Evolutionary conservation across 2,888 invertebrate genomes (phyloP), one percentile per base, ranked within the genome.

Genomic region (Petrolisthes manimaculis): DNA sequence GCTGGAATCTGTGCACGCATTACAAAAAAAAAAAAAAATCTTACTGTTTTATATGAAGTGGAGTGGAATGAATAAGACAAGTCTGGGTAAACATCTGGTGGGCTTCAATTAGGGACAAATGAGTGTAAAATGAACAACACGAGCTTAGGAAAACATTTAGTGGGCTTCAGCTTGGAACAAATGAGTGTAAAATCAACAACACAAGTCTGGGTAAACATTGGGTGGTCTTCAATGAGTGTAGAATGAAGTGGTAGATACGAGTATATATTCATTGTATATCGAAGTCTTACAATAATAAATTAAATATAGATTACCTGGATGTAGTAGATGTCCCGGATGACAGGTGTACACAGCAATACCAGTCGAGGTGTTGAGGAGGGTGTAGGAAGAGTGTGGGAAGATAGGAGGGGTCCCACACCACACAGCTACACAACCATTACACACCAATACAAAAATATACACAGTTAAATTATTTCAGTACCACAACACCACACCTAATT

Each of bases 331-430:
- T 24, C 92, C 92, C 14, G 89, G 88, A n/a, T 88, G 88, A 61
- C 92, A 92, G 56, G 91, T 89, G 84, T 92, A 92, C 8, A 90
- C 90, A 54, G 91, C 92, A 9, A 92, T 90, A 24, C 91, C 90
- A 8, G 92, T 91, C 4, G 92, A 91, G 51, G 91, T 89, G 88
- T 92, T 92, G 4, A 92, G 86, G n/a, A 92, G 91, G 12, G 91
- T 91, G 75, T 92, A 89, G 12, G 91, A 90, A 0, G 91, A 89
- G 80, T 92, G 83, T 3, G 88, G 86, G n/a, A 91, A 89, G n/a
- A 71, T 74, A 12, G 91, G 90, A 6, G 92, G 92, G 24, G 89
- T 78, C 1, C 92, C 91, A 78, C 92, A 92, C 5, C 91, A 91
- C 54, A 92, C 91, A 5, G 91, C 91, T 91, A 79, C 18, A 18